A percentile compares a stretch with the other conserved stretches of the same genome.
phyloP scores from a whole-genome alignment of 2,113 vertebrate species.

The Gracilinanus agilis region DNA sequence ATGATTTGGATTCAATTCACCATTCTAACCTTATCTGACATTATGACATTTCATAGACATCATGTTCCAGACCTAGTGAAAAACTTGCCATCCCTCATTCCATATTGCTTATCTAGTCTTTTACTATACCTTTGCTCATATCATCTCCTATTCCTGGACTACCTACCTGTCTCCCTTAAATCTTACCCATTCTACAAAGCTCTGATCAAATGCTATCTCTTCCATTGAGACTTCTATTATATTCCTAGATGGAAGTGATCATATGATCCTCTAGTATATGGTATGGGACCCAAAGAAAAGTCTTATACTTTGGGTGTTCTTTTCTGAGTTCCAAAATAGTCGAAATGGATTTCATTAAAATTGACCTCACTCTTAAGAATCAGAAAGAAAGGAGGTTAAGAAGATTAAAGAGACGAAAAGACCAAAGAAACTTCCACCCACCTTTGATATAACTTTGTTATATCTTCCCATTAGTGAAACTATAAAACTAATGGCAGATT shows the following conservation, averaged over 20 bases:
- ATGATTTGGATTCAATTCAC: neutral
- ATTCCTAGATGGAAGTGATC: neutral
- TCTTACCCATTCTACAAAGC: neutral
- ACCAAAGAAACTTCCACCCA: slow-evolving; percentile 50
- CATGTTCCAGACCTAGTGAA: neutral
- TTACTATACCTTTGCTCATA: neutral
- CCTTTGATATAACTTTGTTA: slow-evolving; percentile 71
- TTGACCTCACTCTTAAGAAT: slow-evolving; percentile 29
- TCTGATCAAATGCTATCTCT: neutral
- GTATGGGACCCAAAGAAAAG: neutral
- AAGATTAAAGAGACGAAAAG: slow-evolving; percentile 48
- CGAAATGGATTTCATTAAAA: slow-evolving; percentile 39
- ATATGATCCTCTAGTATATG: neutral
- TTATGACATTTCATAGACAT: neutral
- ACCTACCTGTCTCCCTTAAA: neutral
- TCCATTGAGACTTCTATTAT: neutral
- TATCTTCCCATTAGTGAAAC: slow-evolving; percentile 76
- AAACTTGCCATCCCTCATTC: neutral
- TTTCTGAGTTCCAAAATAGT: slow-evolving; percentile 31
- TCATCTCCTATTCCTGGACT: neutral
- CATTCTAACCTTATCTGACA: neutral
- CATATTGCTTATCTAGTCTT: neutral
- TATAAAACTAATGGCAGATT: slow-evolving; percentile 73
- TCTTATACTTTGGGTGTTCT: neutral
- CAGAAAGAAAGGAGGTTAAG: slow-evolving; percentile 26